These are phyloP conservation scores for Pteropus alecto DNA, from an alignment of 2,113 vertebrate species.

Conservation along the genomic window DNA sequence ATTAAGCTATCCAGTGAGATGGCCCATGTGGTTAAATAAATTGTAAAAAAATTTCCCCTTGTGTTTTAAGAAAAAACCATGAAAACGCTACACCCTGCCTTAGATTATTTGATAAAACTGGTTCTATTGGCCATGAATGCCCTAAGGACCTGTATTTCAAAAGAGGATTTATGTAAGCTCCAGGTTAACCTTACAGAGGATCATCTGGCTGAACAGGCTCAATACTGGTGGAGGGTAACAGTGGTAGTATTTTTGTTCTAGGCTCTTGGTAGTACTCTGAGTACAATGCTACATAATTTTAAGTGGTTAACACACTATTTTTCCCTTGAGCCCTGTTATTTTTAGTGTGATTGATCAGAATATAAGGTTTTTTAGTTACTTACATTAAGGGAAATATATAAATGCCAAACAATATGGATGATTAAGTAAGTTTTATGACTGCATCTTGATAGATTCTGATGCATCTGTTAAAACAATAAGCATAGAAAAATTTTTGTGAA, in stretches of 20 bases:
- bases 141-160: not conserved
- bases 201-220: not conserved
- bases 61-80: not conserved
- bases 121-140: not conserved
- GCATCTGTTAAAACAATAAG: not conserved
- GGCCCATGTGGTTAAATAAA: not conserved
- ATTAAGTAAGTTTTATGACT: not conserved
- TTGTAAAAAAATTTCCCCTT: not conserved
- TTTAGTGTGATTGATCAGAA: constrained; percentile 5
- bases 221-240: not conserved
- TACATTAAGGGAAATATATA: not conserved
- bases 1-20: not conserved
- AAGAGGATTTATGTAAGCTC: not conserved
- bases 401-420: not conserved
- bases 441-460: not conserved
- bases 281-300: not conserved
- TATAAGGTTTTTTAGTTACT: not conserved
- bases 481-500: not conserved
- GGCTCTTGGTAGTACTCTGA: not conserved
- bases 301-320: not conserved
- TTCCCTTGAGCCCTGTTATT: not conserved
- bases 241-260: not conserved
- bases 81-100: not conserved
- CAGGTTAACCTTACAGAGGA: not conserved
- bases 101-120: not conserved